Base-by-base conservation (phyloP, 2,888 invertebrate genomes). In the Eupithecia tripunctaria region DNA sequence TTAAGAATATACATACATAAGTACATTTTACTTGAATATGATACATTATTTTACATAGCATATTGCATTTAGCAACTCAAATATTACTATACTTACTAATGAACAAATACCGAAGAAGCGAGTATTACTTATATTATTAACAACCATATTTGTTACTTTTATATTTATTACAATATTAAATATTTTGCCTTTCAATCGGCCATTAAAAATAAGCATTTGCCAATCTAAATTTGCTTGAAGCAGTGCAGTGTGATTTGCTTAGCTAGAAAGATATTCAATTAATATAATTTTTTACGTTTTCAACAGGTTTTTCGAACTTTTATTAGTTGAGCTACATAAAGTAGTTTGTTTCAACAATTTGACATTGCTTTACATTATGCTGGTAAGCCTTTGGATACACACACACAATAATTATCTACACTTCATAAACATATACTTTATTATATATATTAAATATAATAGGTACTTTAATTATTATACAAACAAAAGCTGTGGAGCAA, bases 161-260 rank as follows among this genome's bases (percentile, higher is more conserved):
- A 43, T 18, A 18, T 18, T 43, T 18, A 43, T 6, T 18, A 43
- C 43, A 6, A 0, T 41, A 7, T 6, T 43, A 59, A 3, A 29
- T 29, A 29, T 3, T 59, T 27, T 3, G 12, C 6, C 14, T 59
- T 27, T 59, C 32, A 29, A 62, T 27, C 5, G 36, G 25, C 56
- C 12, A 4, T 12, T 12, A n/a, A 36, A 21, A 10, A n/a, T 36
- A 63, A 63, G 29, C 63, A n/a, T 63, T 82, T 65, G 81, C 80
- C 80, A 82, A 56, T 72, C 81, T 82, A 84, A 80, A 56, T 79
- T 72, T 21, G 80, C 76, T 65, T 76, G 25, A 85, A 86, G 86
- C 86, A 79, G 81, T 82, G 83, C 76, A 74, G 51, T 63, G 82
- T 82, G 81, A 78, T 68, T 21, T 56, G 56, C 56, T 56, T 56